Base-by-base conservation (phyloP, 2,797 vertebrate genomes). In the Knipowitschia caucasica region DNA sequence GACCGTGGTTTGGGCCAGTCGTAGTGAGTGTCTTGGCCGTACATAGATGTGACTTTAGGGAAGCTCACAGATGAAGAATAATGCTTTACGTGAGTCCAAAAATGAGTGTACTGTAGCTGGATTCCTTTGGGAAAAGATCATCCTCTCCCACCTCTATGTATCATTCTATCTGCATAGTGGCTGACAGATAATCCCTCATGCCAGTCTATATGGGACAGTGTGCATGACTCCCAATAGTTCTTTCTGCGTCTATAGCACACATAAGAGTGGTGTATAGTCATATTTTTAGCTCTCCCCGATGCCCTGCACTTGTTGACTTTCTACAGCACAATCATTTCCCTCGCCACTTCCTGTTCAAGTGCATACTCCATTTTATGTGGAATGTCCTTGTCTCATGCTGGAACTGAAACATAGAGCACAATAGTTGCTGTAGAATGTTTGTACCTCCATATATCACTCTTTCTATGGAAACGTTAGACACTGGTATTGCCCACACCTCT, bases 121-220 rank as follows among this genome's bases (percentile, higher is more conserved):
- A 9, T 29, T 75, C 74, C 55, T 63, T 20, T 38, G 45, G 69
- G 62, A 62, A 59, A 34, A 30, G 26, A 49, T 20, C 11, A 30
- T 45, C 53, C 61, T 58, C 61, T 58, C 61, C 49, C 31, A 25
- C 52, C 34, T 24, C 25, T 39, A 59, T 63, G 59, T 53, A 65
- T 79, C 72, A 53, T 62, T 62, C 50, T 64, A 43, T 68, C 69
- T 61, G 40, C 55, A 63, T 47, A 53, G 63, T 58, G 45, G 43
- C 39, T 75, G 74, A 77, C 74, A 81, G 69, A 58, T 64, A 47
- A 77, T 83, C 73, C 55, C 61, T 81, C 70, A 78, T 71, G 65
- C 52, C 60, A 59, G 24, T 80, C 65, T 69, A 50, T 53, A 47
- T 50, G 58, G 60, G 54, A 52, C 50, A 15, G 14, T n/a, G 3